Percentiles rank a stretch among this genome's conserved stretches.
phyloP scores from a whole-genome alignment of 1,140 invertebrate genomes.

The Drosophila azteca region DNA sequence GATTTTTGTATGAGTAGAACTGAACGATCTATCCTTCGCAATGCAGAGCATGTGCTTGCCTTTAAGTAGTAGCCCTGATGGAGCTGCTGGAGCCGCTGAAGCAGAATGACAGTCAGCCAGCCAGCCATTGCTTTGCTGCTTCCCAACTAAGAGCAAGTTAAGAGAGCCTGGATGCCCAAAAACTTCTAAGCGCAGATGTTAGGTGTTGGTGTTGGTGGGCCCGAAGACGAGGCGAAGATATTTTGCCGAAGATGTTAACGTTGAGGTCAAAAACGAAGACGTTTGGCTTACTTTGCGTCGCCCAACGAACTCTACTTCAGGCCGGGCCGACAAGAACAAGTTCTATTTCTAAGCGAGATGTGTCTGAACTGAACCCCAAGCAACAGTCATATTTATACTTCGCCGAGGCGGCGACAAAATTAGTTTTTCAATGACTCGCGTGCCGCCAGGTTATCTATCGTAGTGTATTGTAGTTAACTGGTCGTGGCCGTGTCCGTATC shows the following conservation, averaged over 20 bases:
- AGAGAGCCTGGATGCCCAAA: constrained; percentile 41
- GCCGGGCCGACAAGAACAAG: constrained; percentile 62
- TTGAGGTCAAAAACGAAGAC: constrained; percentile 57
- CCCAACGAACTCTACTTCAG: constrained; percentile 33
- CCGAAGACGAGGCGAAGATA: constrained; percentile 39
- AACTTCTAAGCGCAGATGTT: constrained; percentile 8
- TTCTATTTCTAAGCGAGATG: constrained; percentile 77
- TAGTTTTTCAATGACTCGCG: constrained; percentile 82
- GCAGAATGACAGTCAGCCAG: no score
- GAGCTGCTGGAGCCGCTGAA: no score
- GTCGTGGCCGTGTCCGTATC: constrained; percentile 3
- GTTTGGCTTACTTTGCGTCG: constrained; percentile 72
- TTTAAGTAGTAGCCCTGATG: no score
- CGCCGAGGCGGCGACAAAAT: constrained; percentile 71
- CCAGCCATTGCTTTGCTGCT: background rate
- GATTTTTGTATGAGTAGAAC: no score
- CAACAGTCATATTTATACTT: constrained; percentile 82
- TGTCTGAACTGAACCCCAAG: constrained; percentile 68
- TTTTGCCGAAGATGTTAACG: constrained; percentile 33
- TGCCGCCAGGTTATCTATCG: constrained; percentile 60
- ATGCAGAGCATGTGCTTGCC: no score
- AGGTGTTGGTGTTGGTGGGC: constrained; percentile 15
- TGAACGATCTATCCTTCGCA: no score
- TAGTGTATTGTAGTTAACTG: constrained; percentile 40
- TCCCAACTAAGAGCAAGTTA: constrained; percentile 39